phyloP scores from a whole-genome alignment of 2,113 vertebrate genomes.

The Myotis yumanensis region DNA sequence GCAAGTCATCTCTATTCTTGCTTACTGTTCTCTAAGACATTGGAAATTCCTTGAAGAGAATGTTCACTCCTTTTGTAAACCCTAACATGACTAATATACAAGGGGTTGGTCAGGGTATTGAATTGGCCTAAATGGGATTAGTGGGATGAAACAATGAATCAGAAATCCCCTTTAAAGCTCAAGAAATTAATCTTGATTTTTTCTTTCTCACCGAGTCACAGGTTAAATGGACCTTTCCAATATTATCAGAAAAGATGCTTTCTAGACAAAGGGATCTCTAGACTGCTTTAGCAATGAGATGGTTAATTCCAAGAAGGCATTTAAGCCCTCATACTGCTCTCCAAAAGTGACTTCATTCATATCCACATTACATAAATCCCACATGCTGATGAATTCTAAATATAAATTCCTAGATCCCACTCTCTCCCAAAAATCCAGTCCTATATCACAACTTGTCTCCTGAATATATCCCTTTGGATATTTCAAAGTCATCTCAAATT shows the following conservation, averaged over 20 bases:
- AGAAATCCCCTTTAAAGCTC: background rate
- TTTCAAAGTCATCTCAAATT: slow-evolving; percentile 29
- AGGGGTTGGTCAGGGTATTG: background rate
- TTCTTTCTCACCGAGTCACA: background rate
- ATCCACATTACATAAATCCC: background rate
- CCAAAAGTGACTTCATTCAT: slow-evolving; percentile 37
- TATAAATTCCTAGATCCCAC: slow-evolving; percentile 38
- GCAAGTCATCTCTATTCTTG: background rate
- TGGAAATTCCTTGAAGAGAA: background rate
- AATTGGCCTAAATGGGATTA: background rate
- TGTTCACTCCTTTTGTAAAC: background rate
- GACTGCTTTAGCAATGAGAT: background rate
- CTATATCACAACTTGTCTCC: slow-evolving; percentile 16
- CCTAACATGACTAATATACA: background rate
- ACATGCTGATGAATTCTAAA: background rate
- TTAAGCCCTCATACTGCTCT: background rate
- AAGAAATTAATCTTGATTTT: slow-evolving; percentile 12
- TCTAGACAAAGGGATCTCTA: background rate
- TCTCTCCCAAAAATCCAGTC: slow-evolving; percentile 7
- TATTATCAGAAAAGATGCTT: background rate
- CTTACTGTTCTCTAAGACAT: background rate
- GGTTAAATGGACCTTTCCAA: background rate
- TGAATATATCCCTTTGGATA: slow-evolving; percentile 22
- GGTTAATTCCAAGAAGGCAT: slow-evolving; percentile 19
- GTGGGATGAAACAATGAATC: background rate